phyloP scores from a whole-genome alignment of 2,797 vertebrate genomes.

The Octomys mimax region DNA sequence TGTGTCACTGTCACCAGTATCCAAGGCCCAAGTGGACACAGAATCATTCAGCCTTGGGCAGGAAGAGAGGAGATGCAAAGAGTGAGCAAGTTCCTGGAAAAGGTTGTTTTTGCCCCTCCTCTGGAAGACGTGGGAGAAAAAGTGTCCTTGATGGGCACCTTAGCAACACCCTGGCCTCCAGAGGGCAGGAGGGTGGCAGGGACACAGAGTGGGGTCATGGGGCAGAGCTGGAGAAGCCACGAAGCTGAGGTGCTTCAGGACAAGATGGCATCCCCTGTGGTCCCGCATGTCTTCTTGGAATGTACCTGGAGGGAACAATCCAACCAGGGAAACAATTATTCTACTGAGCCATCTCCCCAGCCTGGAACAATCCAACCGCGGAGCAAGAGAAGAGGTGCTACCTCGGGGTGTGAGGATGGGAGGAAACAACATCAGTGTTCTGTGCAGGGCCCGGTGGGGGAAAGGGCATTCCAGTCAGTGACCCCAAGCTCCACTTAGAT shows the following conservation, averaged over 20 bases:
- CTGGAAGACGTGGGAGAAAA: not conserved
- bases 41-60: fast-evolving
- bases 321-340: too few species aligned
- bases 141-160: not conserved
- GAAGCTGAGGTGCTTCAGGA: not conserved
- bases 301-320: not conserved
- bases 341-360: too few species aligned
- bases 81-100: not conserved
- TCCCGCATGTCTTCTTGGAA: not conserved
- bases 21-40: not conserved
- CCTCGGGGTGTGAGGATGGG: fast-evolving
- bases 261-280: not conserved
- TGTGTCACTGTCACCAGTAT: not conserved
- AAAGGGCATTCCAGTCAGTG: not conserved
- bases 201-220: not conserved
- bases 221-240: too few species aligned
- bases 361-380: not conserved
- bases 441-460: not conserved
- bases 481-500: not conserved
- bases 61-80: not conserved
- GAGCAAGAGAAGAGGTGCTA: not conserved
- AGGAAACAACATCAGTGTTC: not conserved
- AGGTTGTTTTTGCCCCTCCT: not conserved
- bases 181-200: not conserved
- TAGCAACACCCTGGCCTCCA: not conserved